Evolutionary conservation across 2,113 vertebrate species (phyloP).

Genomic region (Eidolon helvum): DNA sequence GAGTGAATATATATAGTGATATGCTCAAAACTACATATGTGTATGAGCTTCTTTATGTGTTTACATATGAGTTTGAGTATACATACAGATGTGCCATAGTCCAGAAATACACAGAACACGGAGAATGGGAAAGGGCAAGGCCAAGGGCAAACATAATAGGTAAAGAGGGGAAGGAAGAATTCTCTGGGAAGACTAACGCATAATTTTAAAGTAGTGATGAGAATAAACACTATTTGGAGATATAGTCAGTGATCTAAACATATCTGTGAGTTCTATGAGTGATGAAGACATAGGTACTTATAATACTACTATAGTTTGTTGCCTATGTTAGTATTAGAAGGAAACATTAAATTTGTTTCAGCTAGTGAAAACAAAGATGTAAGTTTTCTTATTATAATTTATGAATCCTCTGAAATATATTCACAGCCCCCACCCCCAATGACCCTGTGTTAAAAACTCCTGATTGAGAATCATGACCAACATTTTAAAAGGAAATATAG

Average conservation of each 20-base stretch:
- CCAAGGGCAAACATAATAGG: neutral
- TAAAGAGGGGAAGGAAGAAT: neutral
- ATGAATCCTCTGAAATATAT: neutral
- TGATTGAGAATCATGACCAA: neutral
- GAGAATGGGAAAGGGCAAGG: neutral
- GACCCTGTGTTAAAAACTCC: neutral
- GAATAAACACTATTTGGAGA: neutral
- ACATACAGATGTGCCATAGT: neutral
- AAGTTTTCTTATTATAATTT: conserved; percentile 1
- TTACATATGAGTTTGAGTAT: neutral
- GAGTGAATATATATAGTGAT: neutral
- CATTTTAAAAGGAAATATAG: neutral
- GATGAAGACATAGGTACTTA: neutral
- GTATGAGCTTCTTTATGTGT: neutral
- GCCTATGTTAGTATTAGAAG: neutral
- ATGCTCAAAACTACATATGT: neutral
- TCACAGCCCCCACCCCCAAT: neutral
- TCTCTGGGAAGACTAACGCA: neutral
- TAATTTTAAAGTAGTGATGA: neutral
- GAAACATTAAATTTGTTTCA: conserved; percentile 11
- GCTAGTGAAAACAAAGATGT: conserved; percentile 4
- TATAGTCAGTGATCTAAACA: neutral
- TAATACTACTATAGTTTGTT: neutral
- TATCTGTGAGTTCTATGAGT: neutral
- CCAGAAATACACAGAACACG: neutral